Base-by-base conservation (phyloP, 2,888 invertebrate species). In the Agrilus cyanescens region DNA sequence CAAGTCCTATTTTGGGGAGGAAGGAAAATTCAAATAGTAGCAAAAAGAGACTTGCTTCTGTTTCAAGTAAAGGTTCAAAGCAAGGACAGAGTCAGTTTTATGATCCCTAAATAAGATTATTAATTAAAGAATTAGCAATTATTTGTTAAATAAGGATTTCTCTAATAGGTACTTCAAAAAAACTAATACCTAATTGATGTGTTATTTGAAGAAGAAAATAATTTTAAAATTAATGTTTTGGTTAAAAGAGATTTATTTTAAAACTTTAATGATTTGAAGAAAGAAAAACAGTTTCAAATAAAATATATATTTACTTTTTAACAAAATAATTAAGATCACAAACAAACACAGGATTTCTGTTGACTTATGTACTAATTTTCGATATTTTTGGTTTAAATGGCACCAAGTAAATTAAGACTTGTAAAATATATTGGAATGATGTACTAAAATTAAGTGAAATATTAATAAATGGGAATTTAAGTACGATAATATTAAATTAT, bases 1-100 rank as follows among this genome's bases (percentile, higher is more conserved):
- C 84, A 8, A 88, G 88, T 60, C 89, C 89, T 0, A 82, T 87
- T 42, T 70, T 87, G 68, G 80, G 82, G 1, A 72, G 85, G 47
- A 85, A 84, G 59, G 71, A 78, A 38, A 66, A 62, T 14, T 32
- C 40, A 2, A 13, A 37, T 49, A 68, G 69, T 36, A 69, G 68
- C 34, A 75, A 75, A 54, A 72, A 72, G 52, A 70, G 59, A 60
- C 40, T 44, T 12, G 42, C 43, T 6, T 45, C 45, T 3, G 41
- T 48, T 12, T 46, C 48, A 2, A 40, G 38, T 34, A 48, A 48
- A 46, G 35, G 37, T 12, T 32, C 44, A 29, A 40, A 46, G 18
- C 40, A 46, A 18, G 41, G 36, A 20, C 45, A 43, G 31, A 31
- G 38, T 32, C 40, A 38, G 15, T 32, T 32, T 35, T 32, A 43